Evolutionary conservation across 2,113 vertebrate genomes (phyloP), one percentile per base, ranked within the genome.

Genomic region (Alligator mississippiensis): DNA sequence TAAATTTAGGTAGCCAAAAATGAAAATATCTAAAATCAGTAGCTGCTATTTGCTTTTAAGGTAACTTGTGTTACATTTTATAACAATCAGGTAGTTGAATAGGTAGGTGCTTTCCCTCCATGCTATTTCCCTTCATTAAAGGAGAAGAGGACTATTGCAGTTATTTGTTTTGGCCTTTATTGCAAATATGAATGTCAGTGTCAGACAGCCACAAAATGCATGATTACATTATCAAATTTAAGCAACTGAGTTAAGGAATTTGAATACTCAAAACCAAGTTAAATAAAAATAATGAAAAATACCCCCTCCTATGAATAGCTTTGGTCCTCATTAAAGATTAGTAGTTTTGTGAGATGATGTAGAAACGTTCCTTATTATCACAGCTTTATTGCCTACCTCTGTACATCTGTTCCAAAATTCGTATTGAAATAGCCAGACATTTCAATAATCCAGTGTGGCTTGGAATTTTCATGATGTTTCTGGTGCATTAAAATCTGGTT

Each of bases 281-380:
- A 58, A 77, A 95, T 93, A 96, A 89, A 60, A 91, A 63, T 94
- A 96, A 97, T 97, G 93, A 95, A 97, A 97, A 94, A 81, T 92
- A 88, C 88, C 81, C 87, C 94, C 54, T 61, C 86, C 77, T 85
- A 70, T 84, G 92, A 92, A 72, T 93, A 96, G 92, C 92, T 96
- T 97, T 97, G 94, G 91, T 93, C 95, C 94, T 98, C 97, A 97
- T 96, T 97, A 96, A 86, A 97, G 93, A 98, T 98, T 92, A 97
- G 97, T 93, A 94, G 93, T 97, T 98, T 95, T 98, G 97, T 97
- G 98, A 97, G 97, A 97, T 97, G 97, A 97, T 96, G 97, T 97
- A 98, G 97, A 98, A 98, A 97, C 96, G 96, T 97, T 98, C 96
- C 97, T 98, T 97, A 97, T 98, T 98, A 98, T 98, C 97, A 98